Conservation (phyloP, 2,888 invertebrate genomes). For the Callimorpha dominula region DNA sequence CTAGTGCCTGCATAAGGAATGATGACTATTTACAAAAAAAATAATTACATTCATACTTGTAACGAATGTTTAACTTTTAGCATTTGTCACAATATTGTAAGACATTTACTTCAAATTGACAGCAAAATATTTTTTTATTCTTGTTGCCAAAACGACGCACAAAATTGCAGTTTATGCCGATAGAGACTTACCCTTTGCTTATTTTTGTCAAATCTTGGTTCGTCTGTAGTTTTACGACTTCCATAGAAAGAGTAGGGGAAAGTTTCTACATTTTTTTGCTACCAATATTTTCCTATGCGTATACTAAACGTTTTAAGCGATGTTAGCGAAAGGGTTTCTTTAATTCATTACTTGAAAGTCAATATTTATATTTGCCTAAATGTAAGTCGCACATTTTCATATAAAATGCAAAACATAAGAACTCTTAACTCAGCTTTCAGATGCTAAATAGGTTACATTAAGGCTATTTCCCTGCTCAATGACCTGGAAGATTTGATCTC, state of each 20-base stretch:
- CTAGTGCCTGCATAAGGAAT: neutral
- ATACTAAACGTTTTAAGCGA: neutral
- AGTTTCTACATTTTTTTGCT: neutral
- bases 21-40: neutral
- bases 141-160: neutral
- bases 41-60: neutral
- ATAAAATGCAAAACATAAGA: too few relatives aligned
- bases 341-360: too few relatives aligned
- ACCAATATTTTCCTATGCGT: neutral
- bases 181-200: conserved; percentile 12
- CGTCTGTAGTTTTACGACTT: conserved; percentile 20
- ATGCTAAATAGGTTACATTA: too few relatives aligned
- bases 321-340: too few relatives aligned
- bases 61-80: neutral
- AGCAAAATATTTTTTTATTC: neutral
- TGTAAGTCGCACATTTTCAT: too few relatives aligned
- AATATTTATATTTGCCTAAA: too few relatives aligned
- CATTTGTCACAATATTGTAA: neutral
- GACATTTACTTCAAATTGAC: neutral
- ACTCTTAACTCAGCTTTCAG: too few relatives aligned
- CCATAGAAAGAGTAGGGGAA: conserved; percentile 15
- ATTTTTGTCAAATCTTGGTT: conserved; percentile 5
- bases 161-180: conserved; percentile 13
- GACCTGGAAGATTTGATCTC: too few relatives aligned
- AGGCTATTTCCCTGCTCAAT: too few relatives aligned